These are phyloP conservation scores for Vesta saturnalis DNA, from an alignment of 2,888 invertebrate species.

Conservation along the genomic window DNA sequence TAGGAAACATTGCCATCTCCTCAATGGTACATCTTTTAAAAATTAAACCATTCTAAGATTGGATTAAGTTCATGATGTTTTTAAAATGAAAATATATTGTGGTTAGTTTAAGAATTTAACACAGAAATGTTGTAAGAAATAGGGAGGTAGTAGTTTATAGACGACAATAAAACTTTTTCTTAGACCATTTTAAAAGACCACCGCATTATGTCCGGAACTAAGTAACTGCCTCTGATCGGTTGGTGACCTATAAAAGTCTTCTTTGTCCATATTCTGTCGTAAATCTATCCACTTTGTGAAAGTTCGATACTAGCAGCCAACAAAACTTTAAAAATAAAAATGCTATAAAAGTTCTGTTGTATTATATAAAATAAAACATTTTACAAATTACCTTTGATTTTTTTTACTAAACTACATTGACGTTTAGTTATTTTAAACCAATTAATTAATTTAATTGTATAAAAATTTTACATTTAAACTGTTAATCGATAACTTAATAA, in stretches of 20 bases:
- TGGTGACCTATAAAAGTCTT: slow-evolving; percentile 48
- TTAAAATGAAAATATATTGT: slow-evolving; percentile 1
- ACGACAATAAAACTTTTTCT: slow-evolving; percentile 38
- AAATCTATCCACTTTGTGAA: slow-evolving; percentile 48
- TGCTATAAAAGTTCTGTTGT: background rate
- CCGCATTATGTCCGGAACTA: slow-evolving; percentile 44
- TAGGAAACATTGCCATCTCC: too few relatives aligned
- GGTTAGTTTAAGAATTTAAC: background rate
- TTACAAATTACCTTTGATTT: slow-evolving; percentile 8
- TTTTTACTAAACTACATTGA: too few relatives aligned
- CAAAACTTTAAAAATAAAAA: slow-evolving; percentile 21
- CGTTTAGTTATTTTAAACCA: too few relatives aligned
- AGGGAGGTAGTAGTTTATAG: slow-evolving; percentile 27
- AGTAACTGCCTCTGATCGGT: slow-evolving; percentile 45
- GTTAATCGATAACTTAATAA: background rate
- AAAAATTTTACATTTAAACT: background rate
- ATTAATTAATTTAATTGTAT: background rate
- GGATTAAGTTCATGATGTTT: background rate
- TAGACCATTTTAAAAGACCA: slow-evolving; percentile 37
- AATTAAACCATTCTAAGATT: too few relatives aligned
- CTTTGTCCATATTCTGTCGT: slow-evolving; percentile 43
- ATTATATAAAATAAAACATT: slow-evolving; percentile 8
- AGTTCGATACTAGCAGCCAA: slow-evolving; percentile 28
- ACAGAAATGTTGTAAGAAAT: slow-evolving; percentile 3
- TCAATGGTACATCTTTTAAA: too few relatives aligned